phyloP scores from a whole-genome alignment of 2,113 vertebrate species.

The Gallinago jamesoni region DNA sequence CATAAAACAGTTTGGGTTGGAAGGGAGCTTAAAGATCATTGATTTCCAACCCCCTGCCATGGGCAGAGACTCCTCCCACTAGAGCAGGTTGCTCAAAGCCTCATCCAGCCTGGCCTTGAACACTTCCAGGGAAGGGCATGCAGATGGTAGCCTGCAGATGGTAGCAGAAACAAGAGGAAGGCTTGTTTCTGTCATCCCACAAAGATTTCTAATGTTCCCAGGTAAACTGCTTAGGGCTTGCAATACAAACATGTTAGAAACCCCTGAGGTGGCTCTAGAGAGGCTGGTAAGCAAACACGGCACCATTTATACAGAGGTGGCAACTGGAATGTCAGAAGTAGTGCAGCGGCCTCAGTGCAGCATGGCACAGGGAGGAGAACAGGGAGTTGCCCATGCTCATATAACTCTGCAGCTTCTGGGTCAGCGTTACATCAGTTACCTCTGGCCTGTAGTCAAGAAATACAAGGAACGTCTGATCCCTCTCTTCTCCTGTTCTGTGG shows the following conservation, averaged over 20 bases:
- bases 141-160: neutral
- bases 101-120: too few species aligned
- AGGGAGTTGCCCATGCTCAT: neutral
- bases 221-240: neutral
- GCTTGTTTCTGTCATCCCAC: neutral
- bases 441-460: neutral
- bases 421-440: neutral
- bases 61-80: too few species aligned
- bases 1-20: too few species aligned
- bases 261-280: neutral
- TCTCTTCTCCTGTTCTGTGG: neutral
- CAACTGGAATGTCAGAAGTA: neutral
- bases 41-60: too few species aligned
- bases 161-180: neutral
- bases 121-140: too few species aligned
- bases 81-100: too few species aligned
- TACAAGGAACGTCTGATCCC: neutral
- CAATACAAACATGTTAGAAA: neutral
- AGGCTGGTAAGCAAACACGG: accelerated
- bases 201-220: neutral
- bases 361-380: neutral
- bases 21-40: too few species aligned
- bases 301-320: neutral
- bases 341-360: neutral
- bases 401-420: neutral